phyloP scores from a whole-genome alignment of 1,140 invertebrate species.

The Rhagoletis zephyria region DNA sequence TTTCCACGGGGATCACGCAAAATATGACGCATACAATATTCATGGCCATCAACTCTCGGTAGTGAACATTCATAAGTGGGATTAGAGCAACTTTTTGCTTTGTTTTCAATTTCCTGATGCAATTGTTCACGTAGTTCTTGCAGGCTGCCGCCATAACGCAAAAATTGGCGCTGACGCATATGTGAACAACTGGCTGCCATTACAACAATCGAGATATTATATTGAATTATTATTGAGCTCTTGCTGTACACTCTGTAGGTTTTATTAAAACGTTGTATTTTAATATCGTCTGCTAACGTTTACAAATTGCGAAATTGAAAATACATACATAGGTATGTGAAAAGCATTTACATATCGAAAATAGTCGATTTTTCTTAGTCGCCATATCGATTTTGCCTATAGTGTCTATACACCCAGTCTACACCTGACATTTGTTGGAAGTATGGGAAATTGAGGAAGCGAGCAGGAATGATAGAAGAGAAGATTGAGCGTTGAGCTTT shows the following conservation, averaged over 20 bases:
- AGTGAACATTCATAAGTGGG: constrained; percentile 76
- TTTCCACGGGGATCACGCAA: constrained; percentile 85
- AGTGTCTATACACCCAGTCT: too few relatives aligned
- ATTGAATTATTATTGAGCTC: neutral
- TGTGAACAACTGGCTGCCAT: neutral
- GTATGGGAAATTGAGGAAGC: too few relatives aligned
- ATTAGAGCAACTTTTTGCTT: constrained; percentile 70
- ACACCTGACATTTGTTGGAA: too few relatives aligned
- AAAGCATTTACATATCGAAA: neutral
- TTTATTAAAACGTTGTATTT: too few relatives aligned
- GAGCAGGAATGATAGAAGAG: too few relatives aligned
- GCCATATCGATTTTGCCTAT: neutral
- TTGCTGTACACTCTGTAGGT: too few relatives aligned
- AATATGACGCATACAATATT: constrained; percentile 85
- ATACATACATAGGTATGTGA: neutral
- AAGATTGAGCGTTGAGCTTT: too few relatives aligned
- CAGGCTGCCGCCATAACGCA: constrained; percentile 56
- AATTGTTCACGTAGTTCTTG: constrained; percentile 71
- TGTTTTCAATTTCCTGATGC: constrained; percentile 66
- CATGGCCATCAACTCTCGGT: constrained; percentile 79
- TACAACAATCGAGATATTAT: too few relatives aligned
- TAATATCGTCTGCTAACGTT: too few relatives aligned
- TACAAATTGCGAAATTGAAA: neutral
- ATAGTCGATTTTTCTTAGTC: too few relatives aligned
- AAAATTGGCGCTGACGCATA: constrained; percentile 26